These are phyloP conservation scores for Boulengeromyrus knoepffleri DNA, from an alignment of 2,113 vertebrate genomes.

Conservation along the genomic window DNA sequence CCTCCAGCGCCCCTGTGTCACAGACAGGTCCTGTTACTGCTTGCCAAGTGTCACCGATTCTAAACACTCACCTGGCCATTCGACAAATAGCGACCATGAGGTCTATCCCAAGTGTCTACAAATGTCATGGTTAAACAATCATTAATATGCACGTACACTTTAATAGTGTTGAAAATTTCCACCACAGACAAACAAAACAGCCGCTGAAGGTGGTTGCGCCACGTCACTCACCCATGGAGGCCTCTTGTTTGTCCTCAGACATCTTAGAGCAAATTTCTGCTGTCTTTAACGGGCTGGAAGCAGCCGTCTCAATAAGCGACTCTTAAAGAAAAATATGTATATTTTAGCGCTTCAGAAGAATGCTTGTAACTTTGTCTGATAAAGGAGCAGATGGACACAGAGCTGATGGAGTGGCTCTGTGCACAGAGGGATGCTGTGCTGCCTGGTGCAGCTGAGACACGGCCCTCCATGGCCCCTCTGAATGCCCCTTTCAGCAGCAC, in stretches of 20 bases:
- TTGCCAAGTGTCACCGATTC: neutral
- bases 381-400: neutral
- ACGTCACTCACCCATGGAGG: neutral
- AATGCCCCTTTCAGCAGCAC: neutral
- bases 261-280: neutral
- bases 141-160: neutral
- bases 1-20: constrained; percentile 42
- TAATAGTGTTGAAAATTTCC: neutral
- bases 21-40: neutral
- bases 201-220: neutral
- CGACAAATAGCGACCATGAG: neutral
- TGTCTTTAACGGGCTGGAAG: constrained; percentile 47
- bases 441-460: neutral
- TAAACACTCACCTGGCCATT: neutral
- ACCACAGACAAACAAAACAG: neutral
- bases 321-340: neutral
- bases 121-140: neutral
- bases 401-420: too few relatives aligned
- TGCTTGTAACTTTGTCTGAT: neutral
- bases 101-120: neutral
- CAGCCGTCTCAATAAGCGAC: constrained; percentile 4
- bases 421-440: neutral
- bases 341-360: neutral
- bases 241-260: constrained; percentile 21
- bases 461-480: neutral